A percentile compares a stretch with the other conserved stretches of the same genome.
Evolutionary conservation across 2,888 invertebrate genomes (phyloP).

Genomic region (Apamea monoglypha): DNA sequence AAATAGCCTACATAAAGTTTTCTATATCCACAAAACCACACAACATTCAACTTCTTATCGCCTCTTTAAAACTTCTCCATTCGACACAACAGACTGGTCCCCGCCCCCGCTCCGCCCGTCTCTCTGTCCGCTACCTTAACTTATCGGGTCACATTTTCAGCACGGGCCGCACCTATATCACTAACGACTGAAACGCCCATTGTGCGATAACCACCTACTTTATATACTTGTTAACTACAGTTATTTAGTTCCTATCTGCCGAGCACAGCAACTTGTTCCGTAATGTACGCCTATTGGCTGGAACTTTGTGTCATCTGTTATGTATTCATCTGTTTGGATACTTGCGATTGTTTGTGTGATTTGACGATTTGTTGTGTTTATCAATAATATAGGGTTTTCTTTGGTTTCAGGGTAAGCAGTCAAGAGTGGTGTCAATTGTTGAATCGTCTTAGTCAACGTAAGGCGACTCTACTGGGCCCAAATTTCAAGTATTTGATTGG

Average conservation of each 20-base stretch:
- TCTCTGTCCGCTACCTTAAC: constrained; percentile 61
- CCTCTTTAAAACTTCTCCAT: constrained; percentile 20
- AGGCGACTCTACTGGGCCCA: too few species aligned
- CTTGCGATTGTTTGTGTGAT: constrained; percentile 23
- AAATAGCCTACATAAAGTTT: not conserved
- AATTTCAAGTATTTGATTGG: constrained; percentile 19
- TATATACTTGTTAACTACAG: constrained; percentile 70
- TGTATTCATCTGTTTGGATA: constrained; percentile 43
- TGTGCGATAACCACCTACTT: constrained; percentile 72
- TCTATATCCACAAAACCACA: not conserved
- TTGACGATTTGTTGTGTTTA: constrained; percentile 26
- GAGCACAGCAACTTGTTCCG: constrained; percentile 60
- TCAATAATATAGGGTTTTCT: constrained; percentile 20
- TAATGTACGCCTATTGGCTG: constrained; percentile 56
- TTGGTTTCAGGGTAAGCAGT: constrained; percentile 52
- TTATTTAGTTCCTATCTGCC: constrained; percentile 67
- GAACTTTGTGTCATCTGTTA: constrained; percentile 47
- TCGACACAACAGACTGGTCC: constrained; percentile 6
- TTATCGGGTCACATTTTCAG: constrained; percentile 80
- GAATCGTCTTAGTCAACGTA: too few species aligned
- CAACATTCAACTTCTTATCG: constrained; percentile 15
- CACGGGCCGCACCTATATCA: constrained; percentile 80
- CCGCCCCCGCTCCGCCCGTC: constrained; percentile 27
- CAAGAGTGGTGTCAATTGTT: not conserved
- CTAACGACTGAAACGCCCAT: constrained; percentile 80